Evolutionary conservation across 2,888 invertebrate genomes (phyloP).

Genomic region (Nemoura dubitans): DNA sequence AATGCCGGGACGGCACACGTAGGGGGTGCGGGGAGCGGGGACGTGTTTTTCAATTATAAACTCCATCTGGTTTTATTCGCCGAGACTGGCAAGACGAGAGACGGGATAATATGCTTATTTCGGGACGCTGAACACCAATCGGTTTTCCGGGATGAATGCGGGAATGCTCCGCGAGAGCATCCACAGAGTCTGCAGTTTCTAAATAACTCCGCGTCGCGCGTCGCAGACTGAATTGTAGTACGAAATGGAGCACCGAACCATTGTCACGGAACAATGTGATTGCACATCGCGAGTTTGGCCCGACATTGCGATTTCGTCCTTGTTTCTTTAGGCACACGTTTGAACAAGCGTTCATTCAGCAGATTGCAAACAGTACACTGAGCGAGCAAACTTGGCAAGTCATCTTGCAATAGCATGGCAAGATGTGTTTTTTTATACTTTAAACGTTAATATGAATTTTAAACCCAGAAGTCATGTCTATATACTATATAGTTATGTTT

Average conservation of each 20-base stretch:
- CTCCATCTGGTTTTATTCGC: constrained; percentile 61
- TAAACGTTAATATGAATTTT: no score
- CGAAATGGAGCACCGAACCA: neutral
- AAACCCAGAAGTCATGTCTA: no score
- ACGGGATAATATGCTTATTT: constrained; percentile 48
- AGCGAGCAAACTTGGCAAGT: neutral
- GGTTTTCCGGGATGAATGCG: constrained; percentile 25
- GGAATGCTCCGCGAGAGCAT: neutral
- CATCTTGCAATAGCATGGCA: neutral
- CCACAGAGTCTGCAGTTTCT: neutral
- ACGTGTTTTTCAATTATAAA: constrained; percentile 64
- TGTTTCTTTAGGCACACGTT: neutral
- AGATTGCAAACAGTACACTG: neutral
- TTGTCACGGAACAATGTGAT: neutral
- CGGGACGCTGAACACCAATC: constrained; percentile 48
- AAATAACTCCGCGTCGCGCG: neutral
- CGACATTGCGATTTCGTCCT: no score
- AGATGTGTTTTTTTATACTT: no score
- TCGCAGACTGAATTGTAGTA: neutral
- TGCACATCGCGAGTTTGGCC: neutral
- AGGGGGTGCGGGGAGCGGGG: constrained; percentile 49
- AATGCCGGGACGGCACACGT: neutral
- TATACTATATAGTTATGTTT: no score
- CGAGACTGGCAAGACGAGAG: constrained; percentile 1
- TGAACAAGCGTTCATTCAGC: neutral